A percentile compares a stretch with the other conserved stretches of the same genome.
Evolutionary conservation across 2,888 invertebrate genomes (phyloP).

Genomic region (Idaea straminata): DNA sequence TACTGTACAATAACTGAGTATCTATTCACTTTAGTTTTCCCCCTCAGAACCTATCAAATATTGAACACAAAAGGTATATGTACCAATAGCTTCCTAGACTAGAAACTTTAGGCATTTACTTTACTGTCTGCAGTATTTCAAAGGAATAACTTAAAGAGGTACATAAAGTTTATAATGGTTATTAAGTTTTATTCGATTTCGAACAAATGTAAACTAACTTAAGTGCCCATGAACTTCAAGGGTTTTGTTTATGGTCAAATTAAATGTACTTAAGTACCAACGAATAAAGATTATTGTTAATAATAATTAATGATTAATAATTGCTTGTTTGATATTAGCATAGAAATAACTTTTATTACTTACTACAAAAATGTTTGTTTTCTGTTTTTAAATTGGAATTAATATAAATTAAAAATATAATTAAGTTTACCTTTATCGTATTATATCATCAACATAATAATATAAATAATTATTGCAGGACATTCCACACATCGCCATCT

Average conservation of each 20-base stretch:
- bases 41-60: too few relatives aligned
- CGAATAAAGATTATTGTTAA: background rate
- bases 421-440: too few relatives aligned
- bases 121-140: conserved; percentile 30
- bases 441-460: too few relatives aligned
- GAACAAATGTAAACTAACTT: background rate
- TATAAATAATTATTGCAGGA: too few relatives aligned
- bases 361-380: background rate
- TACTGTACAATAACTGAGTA: too few relatives aligned
- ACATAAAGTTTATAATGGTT: background rate
- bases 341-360: background rate
- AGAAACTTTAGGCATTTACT: conserved; percentile 44
- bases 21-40: too few relatives aligned
- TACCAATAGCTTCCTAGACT: conserved; percentile 30
- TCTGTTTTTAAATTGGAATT: too few relatives aligned
- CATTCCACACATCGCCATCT: too few relatives aligned
- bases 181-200: background rate
- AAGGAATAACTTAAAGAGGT: background rate
- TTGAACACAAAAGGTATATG: too few relatives aligned
- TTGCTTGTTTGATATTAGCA: background rate
- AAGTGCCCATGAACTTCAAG: background rate
- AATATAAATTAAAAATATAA: too few relatives aligned
- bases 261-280: background rate
- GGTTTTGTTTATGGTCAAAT: background rate
- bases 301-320: background rate